Evolutionary conservation across 1,140 invertebrate genomes (phyloP).

Genomic region (Euwallacea similis): DNA sequence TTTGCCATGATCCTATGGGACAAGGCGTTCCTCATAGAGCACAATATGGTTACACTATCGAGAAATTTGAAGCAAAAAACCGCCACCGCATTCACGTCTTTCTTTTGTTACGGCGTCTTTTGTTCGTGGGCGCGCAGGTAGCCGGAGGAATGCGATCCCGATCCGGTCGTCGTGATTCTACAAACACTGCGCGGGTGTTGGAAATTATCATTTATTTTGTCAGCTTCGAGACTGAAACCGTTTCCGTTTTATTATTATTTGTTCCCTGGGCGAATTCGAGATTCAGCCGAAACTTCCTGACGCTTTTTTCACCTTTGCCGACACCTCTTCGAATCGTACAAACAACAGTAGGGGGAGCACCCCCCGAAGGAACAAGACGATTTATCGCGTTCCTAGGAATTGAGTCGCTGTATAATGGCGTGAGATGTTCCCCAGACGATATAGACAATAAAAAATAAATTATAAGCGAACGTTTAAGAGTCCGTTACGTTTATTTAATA

Average conservation of each 20-base stretch:
- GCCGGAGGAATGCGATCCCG: constrained; percentile 31
- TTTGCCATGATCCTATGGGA: too few species aligned
- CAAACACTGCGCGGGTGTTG: constrained; percentile 34
- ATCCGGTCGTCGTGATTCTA: constrained; percentile 27
- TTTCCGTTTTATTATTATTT: constrained; percentile 28
- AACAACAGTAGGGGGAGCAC: too few species aligned
- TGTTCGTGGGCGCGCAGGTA: constrained; percentile 35
- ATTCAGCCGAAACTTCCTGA: background rate
- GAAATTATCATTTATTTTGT: constrained; percentile 36
- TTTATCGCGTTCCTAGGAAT: constrained; percentile 49
- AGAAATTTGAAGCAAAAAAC: too few species aligned
- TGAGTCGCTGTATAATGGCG: constrained; percentile 48
- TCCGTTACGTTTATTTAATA: constrained; percentile 54
- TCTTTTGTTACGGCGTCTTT: constrained; percentile 32
- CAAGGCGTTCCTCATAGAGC: too few species aligned
- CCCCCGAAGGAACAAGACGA: constrained; percentile 24
- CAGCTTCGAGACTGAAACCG: constrained; percentile 23
- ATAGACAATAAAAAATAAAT: constrained; percentile 54
- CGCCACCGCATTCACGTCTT: too few species aligned
- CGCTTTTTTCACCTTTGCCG: too few species aligned
- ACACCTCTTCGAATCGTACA: too few species aligned
- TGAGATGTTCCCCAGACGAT: constrained; percentile 50
- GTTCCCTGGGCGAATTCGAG: background rate
- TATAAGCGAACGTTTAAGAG: constrained; percentile 53
- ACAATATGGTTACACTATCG: too few species aligned